Percentiles rank a stretch among this genome's conserved stretches.
Conservation (phyloP, 2,888 invertebrate genomes). For the Drosophila conformis region DNA sequence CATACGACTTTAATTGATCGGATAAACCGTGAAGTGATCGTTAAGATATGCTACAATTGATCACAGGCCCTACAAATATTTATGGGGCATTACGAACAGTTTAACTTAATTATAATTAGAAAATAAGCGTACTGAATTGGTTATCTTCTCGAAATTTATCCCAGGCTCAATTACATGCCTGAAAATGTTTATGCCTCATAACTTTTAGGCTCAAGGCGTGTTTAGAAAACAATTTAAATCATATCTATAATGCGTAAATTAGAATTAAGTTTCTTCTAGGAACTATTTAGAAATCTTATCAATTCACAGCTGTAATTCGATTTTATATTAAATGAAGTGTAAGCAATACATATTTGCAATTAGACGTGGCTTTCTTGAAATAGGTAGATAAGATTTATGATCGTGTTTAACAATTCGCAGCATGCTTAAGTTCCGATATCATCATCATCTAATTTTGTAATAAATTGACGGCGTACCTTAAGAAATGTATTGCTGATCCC, state of each 20-base stretch:
- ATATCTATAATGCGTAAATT: not conserved
- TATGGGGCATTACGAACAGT: slow-evolving; percentile 2
- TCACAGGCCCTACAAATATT: slow-evolving; percentile 20
- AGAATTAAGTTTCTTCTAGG: not conserved
- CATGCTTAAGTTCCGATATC: not conserved
- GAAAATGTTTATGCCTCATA: not conserved
- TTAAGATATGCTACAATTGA: slow-evolving; percentile 26
- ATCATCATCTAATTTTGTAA: not conserved
- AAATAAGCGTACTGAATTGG: not conserved
- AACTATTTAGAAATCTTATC: not conserved
- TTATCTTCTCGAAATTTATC: slow-evolving; percentile 2
- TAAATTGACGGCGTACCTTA: not conserved
- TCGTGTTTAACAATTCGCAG: not conserved
- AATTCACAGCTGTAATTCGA: not conserved
- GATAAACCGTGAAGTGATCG: slow-evolving; percentile 43
- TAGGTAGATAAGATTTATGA: not conserved
- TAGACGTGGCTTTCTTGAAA: not conserved
- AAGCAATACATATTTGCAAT: not conserved
- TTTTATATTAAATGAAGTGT: not conserved
- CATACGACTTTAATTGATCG: slow-evolving; percentile 46
- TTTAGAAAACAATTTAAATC: not conserved
- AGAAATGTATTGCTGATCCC: slow-evolving; percentile 2
- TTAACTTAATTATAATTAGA: not conserved
- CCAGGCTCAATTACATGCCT: not conserved
- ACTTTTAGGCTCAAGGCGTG: not conserved